Conservation (phyloP, 2,113 vertebrate species). For the Boulengeromyrus knoepffleri region DNA sequence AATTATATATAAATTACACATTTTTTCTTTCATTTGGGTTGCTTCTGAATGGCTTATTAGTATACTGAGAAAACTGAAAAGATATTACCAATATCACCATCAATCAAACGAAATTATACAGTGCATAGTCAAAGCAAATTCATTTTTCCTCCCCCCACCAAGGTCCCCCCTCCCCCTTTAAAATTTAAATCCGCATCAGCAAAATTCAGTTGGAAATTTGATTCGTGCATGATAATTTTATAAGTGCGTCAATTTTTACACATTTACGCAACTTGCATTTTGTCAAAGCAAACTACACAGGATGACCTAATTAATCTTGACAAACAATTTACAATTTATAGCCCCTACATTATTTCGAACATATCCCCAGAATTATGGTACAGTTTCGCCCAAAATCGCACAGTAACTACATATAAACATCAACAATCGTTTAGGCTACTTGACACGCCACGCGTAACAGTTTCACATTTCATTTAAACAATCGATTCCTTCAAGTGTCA, state of each 20-base stretch:
- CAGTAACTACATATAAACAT: neutral
- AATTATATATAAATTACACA: neutral
- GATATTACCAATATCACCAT: neutral
- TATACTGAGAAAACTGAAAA: neutral
- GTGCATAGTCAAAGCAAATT: constrained; percentile 5
- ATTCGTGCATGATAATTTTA: neutral
- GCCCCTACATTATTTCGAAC: constrained; percentile 28
- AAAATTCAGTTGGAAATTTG: neutral
- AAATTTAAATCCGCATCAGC: neutral
- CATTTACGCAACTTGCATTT: constrained; percentile 4
- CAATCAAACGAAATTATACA: constrained; percentile 4
- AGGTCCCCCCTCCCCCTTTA: neutral
- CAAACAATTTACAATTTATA: constrained; percentile 43
- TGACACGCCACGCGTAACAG: constrained; percentile 1
- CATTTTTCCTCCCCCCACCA: neutral
- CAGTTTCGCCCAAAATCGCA: constrained; percentile 32
- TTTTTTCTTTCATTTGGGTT: neutral
- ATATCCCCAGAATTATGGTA: constrained; percentile 40
- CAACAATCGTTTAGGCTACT: neutral
- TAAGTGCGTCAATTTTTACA: constrained; percentile 2
- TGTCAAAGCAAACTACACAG: neutral
- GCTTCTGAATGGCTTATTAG: neutral
- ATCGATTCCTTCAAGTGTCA: neutral
- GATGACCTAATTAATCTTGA: constrained; percentile 8
- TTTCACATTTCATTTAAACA: neutral